These are phyloP conservation scores for Uria aalge DNA, from an alignment of 2,113 vertebrate genomes.

Conservation along the genomic window DNA sequence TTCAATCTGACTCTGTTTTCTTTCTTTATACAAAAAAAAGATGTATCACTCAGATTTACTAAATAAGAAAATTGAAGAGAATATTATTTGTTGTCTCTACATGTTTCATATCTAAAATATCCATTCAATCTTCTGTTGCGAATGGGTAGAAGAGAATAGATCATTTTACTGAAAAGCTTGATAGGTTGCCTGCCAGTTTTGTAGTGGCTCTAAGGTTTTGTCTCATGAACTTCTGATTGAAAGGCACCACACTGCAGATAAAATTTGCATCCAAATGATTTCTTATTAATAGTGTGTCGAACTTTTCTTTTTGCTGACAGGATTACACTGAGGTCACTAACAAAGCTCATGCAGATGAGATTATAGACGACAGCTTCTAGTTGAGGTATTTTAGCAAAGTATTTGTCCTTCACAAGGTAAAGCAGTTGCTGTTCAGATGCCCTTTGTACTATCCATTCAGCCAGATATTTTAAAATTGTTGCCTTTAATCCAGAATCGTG, in stretches of 20 bases:
- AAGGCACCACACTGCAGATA: background rate
- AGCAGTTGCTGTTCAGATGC: background rate
- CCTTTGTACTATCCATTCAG: background rate
- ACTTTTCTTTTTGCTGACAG: background rate
- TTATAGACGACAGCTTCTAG: background rate
- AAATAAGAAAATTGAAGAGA: background rate
- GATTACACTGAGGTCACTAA: background rate
- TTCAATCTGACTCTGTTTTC: background rate
- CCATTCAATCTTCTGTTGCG: background rate
- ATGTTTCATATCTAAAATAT: background rate
- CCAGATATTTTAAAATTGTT: background rate
- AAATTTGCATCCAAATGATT: background rate
- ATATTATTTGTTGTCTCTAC: conserved; percentile 2
- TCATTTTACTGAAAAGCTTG: background rate
- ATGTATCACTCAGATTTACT: background rate
- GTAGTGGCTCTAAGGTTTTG: background rate
- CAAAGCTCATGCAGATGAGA: background rate
- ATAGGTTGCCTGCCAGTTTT: background rate
- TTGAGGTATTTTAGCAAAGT: background rate
- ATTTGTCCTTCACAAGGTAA: background rate
- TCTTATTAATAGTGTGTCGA: background rate
- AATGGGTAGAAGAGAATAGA: background rate
- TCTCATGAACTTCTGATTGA: background rate
- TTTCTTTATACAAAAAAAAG: background rate
- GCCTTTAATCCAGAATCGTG: background rate